Evolutionary conservation across 2,797 vertebrate genomes (phyloP), one percentile per base, ranked within the genome.

Genomic region (Lacerta agilis): DNA sequence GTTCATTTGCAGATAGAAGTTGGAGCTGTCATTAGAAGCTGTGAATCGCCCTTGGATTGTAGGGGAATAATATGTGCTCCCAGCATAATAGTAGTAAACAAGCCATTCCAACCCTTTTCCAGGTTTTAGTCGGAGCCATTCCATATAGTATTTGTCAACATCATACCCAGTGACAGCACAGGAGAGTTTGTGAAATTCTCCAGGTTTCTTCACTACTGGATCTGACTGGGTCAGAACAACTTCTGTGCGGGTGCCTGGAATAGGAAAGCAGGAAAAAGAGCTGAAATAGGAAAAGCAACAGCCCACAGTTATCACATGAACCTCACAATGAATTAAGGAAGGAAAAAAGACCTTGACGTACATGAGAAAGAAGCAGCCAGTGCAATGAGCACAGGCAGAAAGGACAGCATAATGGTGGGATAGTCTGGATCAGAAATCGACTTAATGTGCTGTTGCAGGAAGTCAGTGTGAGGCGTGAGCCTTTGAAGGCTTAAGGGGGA

Each of bases 71-170:
- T 23, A 8, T 5, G 49, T 13, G 29, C 6, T n/a, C 15, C 27
- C 8, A 49, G 77, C 5, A 0, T 2, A 11, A 11, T 79, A 7
- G 45, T 79, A 79, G 11, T 3, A 7, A 15, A 55, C 5, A 18
- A 79, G 27, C 77, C 77, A 79, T 79, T 79, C 77, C 20, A 79
- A 18, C 4, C 77, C 77, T 58, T 33, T 79, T 8, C 77, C 77
- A 27, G 77, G 77, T 18, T 55, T 27, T 10, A 79, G 77, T 4
- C 49, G 25, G 27, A 69, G 1, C 64, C 64, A 82, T 23, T 18
- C 3, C 78, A 45, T 81, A 1, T 0, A 0, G 41, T 0, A 0
- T 86, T 36, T 75, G 69, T 38, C 75, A 1, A 64, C 13, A 43
- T 29, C 0, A 20, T 81, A 86, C 1, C 78, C 67, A 25, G 73